Evolutionary conservation across 2,797 vertebrate genomes (phyloP).

Genomic region (Melanotaenia parkinsoni): DNA sequence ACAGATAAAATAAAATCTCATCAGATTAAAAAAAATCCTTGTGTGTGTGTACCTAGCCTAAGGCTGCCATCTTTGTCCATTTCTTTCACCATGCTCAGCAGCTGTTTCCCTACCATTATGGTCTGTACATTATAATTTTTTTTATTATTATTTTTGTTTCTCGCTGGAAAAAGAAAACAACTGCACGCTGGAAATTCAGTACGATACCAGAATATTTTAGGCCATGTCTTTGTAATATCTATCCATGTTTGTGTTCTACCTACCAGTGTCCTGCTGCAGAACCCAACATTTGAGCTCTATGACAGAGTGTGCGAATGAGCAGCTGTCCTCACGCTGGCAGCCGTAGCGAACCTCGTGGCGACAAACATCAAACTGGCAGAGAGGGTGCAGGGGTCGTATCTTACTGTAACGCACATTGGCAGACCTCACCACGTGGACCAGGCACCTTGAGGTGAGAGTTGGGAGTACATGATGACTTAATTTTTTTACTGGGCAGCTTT

Average conservation of each 20-base stretch:
- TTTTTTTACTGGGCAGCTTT: background rate
- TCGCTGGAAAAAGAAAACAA: no score
- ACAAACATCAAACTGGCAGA: conserved; percentile 97
- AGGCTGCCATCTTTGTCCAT: no score
- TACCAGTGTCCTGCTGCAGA: conserved; percentile 96
- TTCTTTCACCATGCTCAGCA: no score
- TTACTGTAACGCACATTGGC: conserved; percentile 97
- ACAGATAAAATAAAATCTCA: no score
- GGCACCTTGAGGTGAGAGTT: conserved; percentile 85
- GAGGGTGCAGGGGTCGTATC: conserved; percentile 95
- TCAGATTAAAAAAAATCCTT: no score
- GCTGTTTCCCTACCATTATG: no score
- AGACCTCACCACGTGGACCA: conserved; percentile 96
- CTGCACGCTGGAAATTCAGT: no score
- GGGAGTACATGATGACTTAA: background rate
- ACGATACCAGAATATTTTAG: no score
- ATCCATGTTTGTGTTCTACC: background rate
- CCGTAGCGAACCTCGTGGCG: conserved; percentile 96
- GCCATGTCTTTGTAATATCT: no score
- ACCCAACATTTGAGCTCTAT: conserved; percentile 99
- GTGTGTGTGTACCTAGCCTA: no score
- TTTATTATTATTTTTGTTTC: no score
- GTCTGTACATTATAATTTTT: no score
- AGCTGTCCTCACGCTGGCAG: conserved; percentile 96
- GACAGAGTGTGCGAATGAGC: conserved; percentile 97